Conservation (phyloP, 53 echinoderm and acorn worm species). For the Actinopyga echinites region DNA sequence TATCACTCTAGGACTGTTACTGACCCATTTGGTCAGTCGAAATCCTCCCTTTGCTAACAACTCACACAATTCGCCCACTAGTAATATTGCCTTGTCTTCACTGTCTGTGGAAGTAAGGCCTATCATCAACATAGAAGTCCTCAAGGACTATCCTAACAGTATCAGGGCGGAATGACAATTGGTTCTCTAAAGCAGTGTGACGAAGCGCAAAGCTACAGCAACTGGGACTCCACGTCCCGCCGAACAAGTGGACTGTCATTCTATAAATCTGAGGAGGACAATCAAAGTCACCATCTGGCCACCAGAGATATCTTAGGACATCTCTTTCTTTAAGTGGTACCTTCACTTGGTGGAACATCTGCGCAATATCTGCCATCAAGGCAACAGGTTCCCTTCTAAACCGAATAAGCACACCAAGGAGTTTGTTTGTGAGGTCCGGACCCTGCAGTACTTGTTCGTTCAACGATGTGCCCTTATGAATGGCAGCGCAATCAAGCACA, state of each 20-base stretch:
- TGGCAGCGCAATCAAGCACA: slow-evolving; percentile 26
- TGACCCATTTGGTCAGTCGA: too few relatives aligned
- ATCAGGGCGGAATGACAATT: not conserved
- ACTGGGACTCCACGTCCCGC: too few relatives aligned
- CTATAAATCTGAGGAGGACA: slow-evolving; percentile 35
- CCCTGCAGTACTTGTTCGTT: slow-evolving; percentile 44
- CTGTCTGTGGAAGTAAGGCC: slow-evolving; percentile 17
- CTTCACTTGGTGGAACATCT: slow-evolving; percentile 73
- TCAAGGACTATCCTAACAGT: slow-evolving; percentile 20
- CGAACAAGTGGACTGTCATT: slow-evolving; percentile 75
- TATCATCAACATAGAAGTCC: slow-evolving; percentile 62
- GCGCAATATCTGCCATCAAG: slow-evolving; percentile 58
- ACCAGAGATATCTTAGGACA: slow-evolving; percentile 61
- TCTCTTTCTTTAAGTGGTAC: slow-evolving; percentile 47
- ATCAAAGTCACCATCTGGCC: slow-evolving; percentile 54
- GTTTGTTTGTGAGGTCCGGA: slow-evolving; percentile 43
- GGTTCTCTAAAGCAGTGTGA: slow-evolving; percentile 13
- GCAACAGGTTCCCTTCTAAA: slow-evolving; percentile 52
- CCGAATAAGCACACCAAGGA: slow-evolving; percentile 17
- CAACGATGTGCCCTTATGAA: not conserved
- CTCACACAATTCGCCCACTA: slow-evolving; percentile 13
- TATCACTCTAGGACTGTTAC: slow-evolving; percentile 50
- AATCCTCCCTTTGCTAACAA: slow-evolving; percentile 43
- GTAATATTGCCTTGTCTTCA: slow-evolving; percentile 31
- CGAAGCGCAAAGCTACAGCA: slow-evolving; percentile 57